Percentiles rank a stretch among this genome's conserved stretches.
These are phyloP conservation scores for Papilio helenus DNA, from an alignment of 1,140 invertebrate species.

Conservation along the genomic window DNA sequence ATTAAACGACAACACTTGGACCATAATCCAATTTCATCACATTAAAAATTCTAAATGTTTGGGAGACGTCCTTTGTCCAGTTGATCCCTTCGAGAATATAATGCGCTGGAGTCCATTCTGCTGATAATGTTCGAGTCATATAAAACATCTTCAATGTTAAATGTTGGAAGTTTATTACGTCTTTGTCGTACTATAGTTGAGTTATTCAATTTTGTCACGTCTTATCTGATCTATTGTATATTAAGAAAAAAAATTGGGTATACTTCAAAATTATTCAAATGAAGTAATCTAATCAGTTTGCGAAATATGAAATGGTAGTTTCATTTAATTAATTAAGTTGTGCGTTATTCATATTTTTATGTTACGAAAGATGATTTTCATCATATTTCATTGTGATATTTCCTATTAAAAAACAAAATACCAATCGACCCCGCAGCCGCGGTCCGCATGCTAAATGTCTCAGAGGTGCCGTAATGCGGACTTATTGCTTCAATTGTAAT, in stretches of 20 bases:
- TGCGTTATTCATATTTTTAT: no score
- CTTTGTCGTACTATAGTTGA: slow-evolving; percentile 60
- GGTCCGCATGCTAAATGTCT: slow-evolving; percentile 27
- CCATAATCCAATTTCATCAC: slow-evolving; percentile 77
- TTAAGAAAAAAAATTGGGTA: neutral
- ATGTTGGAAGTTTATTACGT: slow-evolving; percentile 54
- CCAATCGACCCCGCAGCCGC: no score
- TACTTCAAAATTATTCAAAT: no score
- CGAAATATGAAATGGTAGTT: no score
- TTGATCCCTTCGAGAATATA: slow-evolving; percentile 56
- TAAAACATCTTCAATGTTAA: slow-evolving; percentile 55
- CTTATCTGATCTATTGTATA: neutral
- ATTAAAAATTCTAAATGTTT: slow-evolving; percentile 66
- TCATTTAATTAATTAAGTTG: no score
- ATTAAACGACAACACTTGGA: slow-evolving; percentile 51
- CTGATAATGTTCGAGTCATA: slow-evolving; percentile 59
- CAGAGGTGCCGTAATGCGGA: slow-evolving; percentile 20
- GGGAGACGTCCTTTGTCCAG: slow-evolving; percentile 62
- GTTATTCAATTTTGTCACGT: slow-evolving; percentile 20
- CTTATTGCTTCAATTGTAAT: slow-evolving; percentile 33
- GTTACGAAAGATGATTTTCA: no score
- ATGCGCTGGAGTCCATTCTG: slow-evolving; percentile 53
- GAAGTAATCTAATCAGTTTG: no score
- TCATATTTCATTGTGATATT: no score
- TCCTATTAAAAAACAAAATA: neutral